These are phyloP conservation scores for Gavialis gangeticus DNA, from an alignment of 2,113 vertebrate species.

Conservation along the genomic window DNA sequence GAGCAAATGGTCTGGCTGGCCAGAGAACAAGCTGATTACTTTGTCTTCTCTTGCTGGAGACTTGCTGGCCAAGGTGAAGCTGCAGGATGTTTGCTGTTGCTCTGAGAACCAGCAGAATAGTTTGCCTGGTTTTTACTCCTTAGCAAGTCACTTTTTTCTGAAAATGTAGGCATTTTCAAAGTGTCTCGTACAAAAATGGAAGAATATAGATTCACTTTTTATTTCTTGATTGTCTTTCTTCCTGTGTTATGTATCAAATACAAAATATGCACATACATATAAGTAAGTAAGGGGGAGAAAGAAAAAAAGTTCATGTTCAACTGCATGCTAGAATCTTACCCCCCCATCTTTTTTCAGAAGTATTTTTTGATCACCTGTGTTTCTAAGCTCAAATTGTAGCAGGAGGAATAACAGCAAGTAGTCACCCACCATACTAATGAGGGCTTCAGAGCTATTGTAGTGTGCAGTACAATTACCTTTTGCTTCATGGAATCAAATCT, in stretches of 20 bases:
- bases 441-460: neutral
- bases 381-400: neutral
- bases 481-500: neutral
- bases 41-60: neutral
- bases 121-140: neutral
- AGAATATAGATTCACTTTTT: neutral
- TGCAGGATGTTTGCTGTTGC: neutral
- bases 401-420: neutral
- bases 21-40: neutral
- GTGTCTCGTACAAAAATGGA: neutral
- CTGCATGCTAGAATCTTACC: too few species aligned
- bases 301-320: neutral
- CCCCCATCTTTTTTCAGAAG: neutral
- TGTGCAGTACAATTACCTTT: neutral
- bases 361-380: neutral
- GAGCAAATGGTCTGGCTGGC: neutral
- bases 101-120: neutral
- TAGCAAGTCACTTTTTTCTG: neutral
- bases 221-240: neutral
- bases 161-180: too few species aligned
- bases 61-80: neutral
- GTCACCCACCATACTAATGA: neutral
- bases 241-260: neutral
- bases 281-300: neutral
- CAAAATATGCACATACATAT: neutral